Percentiles rank a stretch among this genome's conserved stretches.
These are phyloP conservation scores for Myiozetetes cayanensis DNA, from an alignment of 2,113 vertebrate genomes.

Conservation along the genomic window DNA sequence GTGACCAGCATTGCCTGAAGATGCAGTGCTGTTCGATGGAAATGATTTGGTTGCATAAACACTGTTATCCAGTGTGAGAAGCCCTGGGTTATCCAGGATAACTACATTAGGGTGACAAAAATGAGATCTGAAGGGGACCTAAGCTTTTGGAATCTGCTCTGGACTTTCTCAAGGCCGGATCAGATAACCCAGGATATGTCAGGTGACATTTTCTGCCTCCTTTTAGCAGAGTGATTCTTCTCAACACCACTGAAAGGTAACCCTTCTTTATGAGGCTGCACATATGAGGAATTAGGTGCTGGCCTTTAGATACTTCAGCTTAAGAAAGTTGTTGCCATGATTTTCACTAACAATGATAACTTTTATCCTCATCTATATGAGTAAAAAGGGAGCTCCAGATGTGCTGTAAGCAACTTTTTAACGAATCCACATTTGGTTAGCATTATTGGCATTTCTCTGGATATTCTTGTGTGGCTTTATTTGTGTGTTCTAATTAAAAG, in stretches of 20 bases:
- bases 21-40: background rate
- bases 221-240: background rate
- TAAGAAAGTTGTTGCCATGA: background rate
- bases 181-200: background rate
- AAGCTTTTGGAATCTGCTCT: background rate
- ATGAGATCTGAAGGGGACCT: background rate
- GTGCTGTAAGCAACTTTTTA: background rate
- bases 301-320: background rate
- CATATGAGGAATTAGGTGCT: background rate
- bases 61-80: background rate
- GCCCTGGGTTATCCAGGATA: background rate
- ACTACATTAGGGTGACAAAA: background rate
- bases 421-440: background rate
- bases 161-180: background rate
- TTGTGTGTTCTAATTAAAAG: slow-evolving; percentile 20
- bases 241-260: background rate
- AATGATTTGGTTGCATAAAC: background rate
- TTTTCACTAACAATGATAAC: background rate
- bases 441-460: background rate
- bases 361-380: background rate
- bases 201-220: background rate
- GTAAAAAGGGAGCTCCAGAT: background rate
- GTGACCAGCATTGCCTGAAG: background rate
- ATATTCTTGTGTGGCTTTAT: slow-evolving; percentile 23
- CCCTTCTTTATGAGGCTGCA: background rate